These are phyloP conservation scores for Morpho deidamia DNA, from an alignment of 2,888 invertebrate genomes.

Conservation along the genomic window DNA sequence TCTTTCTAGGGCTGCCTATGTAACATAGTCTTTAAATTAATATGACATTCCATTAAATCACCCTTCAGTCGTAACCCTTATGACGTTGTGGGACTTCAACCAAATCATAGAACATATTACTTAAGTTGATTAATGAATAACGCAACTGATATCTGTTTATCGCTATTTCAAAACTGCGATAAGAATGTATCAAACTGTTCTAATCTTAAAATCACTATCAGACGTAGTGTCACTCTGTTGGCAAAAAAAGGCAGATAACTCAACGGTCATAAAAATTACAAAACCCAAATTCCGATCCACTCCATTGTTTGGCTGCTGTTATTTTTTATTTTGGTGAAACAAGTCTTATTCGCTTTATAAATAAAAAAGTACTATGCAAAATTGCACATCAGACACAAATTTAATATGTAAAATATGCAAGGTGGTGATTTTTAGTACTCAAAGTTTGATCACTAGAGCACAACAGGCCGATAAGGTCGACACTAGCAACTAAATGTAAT, in stretches of 20 bases:
- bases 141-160: background rate
- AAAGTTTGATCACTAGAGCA: no score
- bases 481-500: no score
- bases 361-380: no score
- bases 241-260: conserved; percentile 8
- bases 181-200: conserved; percentile 9
- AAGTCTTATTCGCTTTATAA: no score
- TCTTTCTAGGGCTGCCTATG: conserved; percentile 14
- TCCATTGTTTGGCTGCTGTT: background rate
- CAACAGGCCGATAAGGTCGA: no score
- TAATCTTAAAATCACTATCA: conserved; percentile 18
- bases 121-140: background rate
- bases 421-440: no score
- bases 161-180: conserved; percentile 8
- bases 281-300: conserved; percentile 4
- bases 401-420: no score
- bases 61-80: background rate
- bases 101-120: background rate
- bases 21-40: conserved; percentile 13
- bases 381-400: no score
- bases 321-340: no score
- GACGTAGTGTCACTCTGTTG: conserved; percentile 1
- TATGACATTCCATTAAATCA: conserved; percentile 1
- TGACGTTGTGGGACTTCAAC: background rate
- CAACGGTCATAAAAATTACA: conserved; percentile 3